Conservation (phyloP, 2,797 vertebrate genomes). For the Mastacembelus armatus region DNA sequence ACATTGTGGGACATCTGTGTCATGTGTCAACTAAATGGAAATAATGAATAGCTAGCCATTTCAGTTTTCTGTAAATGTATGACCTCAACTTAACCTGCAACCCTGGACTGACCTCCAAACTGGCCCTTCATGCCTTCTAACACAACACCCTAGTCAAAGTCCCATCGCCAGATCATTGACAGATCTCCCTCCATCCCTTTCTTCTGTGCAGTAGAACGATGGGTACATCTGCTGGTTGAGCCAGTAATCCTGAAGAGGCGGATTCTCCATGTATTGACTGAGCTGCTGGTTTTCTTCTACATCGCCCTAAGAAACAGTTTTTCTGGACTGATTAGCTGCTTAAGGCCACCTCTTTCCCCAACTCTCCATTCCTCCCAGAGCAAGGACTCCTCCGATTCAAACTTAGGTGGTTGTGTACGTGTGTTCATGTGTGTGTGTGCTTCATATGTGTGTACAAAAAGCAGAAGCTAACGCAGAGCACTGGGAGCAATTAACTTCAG, state of each 20-base stretch:
- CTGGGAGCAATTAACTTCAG: conserved; percentile 81
- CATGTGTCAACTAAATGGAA: too few relatives aligned
- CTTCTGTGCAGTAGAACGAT: conserved; percentile 40
- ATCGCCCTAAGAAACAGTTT: conserved; percentile 68
- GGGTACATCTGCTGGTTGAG: conserved; percentile 71
- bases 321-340: conserved; percentile 76
- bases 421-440: conserved; percentile 17
- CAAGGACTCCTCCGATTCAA: conserved; percentile 41
- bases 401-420: conserved; percentile 25
- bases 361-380: conserved; percentile 55
- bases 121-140: background rate
- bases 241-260: conserved; percentile 74
- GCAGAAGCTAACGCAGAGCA: conserved; percentile 65
- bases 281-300: conserved; percentile 71
- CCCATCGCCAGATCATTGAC: background rate
- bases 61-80: background rate
- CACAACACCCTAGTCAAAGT: conserved; percentile 13
- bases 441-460: conserved; percentile 43
- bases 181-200: conserved; percentile 21
- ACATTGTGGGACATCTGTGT: too few relatives aligned
- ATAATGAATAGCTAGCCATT: too few relatives aligned
- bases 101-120: conserved; percentile 31
- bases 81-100: conserved; percentile 43
- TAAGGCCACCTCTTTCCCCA: conserved; percentile 65
- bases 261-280: conserved; percentile 76